phyloP scores from a whole-genome alignment of 1,140 invertebrate genomes.

The Ganaspis sp. region DNA sequence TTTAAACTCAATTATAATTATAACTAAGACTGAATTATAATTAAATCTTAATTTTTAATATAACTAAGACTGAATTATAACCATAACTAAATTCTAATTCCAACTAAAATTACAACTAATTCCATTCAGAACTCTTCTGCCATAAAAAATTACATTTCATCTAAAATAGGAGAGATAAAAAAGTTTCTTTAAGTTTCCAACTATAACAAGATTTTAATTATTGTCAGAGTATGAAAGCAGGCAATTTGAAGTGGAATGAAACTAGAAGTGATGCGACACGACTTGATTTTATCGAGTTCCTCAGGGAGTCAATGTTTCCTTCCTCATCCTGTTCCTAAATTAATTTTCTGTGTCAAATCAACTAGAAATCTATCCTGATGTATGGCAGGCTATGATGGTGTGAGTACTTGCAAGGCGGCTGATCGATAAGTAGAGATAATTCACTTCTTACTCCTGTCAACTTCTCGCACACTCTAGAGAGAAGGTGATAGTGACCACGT shows the following conservation, averaged over 20 bases:
- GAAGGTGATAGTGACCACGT: conserved; percentile 11
- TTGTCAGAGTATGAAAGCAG: background rate
- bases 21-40: too few relatives aligned
- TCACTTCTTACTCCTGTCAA: conserved; percentile 21
- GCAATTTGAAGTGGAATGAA: background rate
- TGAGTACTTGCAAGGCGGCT: background rate
- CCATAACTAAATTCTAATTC: too few relatives aligned
- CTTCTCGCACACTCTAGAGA: background rate
- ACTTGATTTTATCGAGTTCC: background rate
- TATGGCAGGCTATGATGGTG: conserved; percentile 5
- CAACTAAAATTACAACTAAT: too few relatives aligned
- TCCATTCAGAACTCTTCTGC: too few relatives aligned
- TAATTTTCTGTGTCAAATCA: conserved; percentile 9
- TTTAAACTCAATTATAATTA: too few relatives aligned
- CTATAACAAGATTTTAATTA: too few relatives aligned
- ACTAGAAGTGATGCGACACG: background rate
- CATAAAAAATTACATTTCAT: too few relatives aligned
- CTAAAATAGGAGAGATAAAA: too few relatives aligned
- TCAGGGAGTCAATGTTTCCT: background rate
- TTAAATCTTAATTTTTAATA: too few relatives aligned
- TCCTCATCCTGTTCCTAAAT: background rate
- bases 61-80: too few relatives aligned
- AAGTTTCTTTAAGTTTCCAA: too few relatives aligned
- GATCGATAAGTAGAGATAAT: conserved; percentile 28
- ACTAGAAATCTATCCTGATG: conserved; percentile 10